These are phyloP conservation scores for Acanthochromis polyacanthus DNA, from an alignment of 2,113 vertebrate genomes.

Conservation along the genomic window DNA sequence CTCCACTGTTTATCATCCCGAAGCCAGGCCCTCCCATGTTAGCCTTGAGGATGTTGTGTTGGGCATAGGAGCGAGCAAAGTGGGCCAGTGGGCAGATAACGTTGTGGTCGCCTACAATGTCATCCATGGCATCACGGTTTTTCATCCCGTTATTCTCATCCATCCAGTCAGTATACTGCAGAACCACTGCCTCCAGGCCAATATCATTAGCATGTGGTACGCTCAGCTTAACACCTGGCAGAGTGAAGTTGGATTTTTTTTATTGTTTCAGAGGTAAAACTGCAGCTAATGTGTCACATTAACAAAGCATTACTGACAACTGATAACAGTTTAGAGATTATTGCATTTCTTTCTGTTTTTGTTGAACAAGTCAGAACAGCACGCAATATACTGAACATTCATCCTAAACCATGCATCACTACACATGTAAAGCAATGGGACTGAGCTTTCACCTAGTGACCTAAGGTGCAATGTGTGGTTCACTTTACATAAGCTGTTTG, in stretches of 20 bases:
- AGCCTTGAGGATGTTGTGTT: conserved; percentile 79
- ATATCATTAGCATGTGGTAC: conserved; percentile 93
- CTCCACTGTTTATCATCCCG: conserved; percentile 70
- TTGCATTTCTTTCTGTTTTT: too few species aligned
- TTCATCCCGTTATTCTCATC: conserved; percentile 89
- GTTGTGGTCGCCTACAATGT: conserved; percentile 94
- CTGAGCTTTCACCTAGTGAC: too few species aligned
- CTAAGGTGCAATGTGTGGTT: too few species aligned
- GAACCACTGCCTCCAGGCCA: conserved; percentile 90
- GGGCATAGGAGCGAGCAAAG: conserved; percentile 87
- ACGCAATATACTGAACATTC: too few species aligned
- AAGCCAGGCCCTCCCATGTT: conserved; percentile 60
- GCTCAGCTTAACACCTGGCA: conserved; percentile 87
- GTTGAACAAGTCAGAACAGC: too few species aligned
- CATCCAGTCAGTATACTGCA: conserved; percentile 95
- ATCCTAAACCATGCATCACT: too few species aligned
- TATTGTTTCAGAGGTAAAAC: not conserved
- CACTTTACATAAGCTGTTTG: too few species aligned
- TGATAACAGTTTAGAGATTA: too few species aligned
- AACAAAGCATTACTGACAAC: too few species aligned
- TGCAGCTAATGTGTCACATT: too few species aligned
- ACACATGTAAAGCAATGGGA: too few species aligned
- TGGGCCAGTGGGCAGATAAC: conserved; percentile 91
- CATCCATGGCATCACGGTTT: conserved; percentile 92
- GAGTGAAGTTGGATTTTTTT: not conserved